Percentiles rank a stretch among this genome's conserved stretches.
These are phyloP conservation scores for Amazona finschi DNA, from an alignment of 2,797 vertebrate species.

Conservation along the genomic window DNA sequence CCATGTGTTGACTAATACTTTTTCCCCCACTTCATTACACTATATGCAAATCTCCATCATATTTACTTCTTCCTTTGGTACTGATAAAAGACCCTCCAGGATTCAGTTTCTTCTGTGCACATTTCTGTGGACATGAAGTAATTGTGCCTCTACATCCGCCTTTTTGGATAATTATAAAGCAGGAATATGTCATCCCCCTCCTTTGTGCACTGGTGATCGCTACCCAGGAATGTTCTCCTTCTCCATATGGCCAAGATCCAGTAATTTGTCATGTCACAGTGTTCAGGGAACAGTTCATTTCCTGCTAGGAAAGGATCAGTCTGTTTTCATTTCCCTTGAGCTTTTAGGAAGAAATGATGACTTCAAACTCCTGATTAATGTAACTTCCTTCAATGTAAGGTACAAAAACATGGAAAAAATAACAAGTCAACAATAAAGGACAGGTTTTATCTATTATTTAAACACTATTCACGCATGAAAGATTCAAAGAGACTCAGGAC, in stretches of 20 bases:
- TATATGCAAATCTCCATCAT: background rate
- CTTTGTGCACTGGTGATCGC: background rate
- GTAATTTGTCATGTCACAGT: background rate
- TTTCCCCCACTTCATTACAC: background rate
- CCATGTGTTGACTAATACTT: background rate
- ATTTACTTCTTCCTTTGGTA: background rate
- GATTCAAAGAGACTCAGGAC: constrained; percentile 1
- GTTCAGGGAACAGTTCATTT: background rate
- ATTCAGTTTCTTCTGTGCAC: background rate
- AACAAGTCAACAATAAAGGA: background rate
- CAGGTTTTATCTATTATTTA: constrained; percentile 12
- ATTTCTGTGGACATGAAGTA: background rate
- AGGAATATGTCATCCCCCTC: background rate
- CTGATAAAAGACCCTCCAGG: background rate
- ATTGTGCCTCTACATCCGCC: background rate
- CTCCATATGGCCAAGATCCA: background rate
- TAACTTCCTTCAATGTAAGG: background rate
- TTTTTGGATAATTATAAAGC: background rate
- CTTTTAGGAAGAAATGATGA: background rate
- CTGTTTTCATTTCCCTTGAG: constrained; percentile 30
- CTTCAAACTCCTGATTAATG: constrained; percentile 34
- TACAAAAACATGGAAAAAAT: background rate
- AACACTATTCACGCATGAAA: background rate
- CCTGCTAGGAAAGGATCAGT: constrained; percentile 2
- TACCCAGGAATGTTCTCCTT: background rate